These are phyloP conservation scores for Apus apus DNA, from an alignment of 2,113 vertebrate species.

Conservation along the genomic window DNA sequence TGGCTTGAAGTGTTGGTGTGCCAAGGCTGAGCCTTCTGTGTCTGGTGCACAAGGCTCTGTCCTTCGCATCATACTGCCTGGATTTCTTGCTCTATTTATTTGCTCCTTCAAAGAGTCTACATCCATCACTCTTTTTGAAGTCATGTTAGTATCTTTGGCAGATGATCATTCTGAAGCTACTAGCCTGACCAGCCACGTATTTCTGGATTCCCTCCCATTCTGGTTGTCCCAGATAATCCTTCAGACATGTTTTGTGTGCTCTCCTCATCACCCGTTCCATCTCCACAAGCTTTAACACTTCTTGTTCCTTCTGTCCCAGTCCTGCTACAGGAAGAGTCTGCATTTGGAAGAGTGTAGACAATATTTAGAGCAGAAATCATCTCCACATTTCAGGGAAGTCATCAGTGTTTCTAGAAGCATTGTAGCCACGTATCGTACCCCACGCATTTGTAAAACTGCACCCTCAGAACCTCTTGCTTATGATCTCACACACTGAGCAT, in stretches of 20 bases:
- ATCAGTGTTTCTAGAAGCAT: background rate
- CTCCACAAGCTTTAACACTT: background rate
- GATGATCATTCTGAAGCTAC: background rate
- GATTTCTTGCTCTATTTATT: background rate
- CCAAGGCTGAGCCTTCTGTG: too few relatives aligned
- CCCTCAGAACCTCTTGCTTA: background rate
- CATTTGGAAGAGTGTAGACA: background rate
- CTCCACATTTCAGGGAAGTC: background rate
- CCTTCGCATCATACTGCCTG: background rate
- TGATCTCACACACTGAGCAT: background rate
- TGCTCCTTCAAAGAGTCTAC: background rate
- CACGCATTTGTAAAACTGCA: background rate
- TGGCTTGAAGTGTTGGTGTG: background rate
- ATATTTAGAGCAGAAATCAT: background rate
- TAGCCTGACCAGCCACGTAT: background rate
- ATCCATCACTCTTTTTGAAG: background rate
- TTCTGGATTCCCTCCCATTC: background rate
- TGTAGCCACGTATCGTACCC: rapidly evolving
- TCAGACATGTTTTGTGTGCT: background rate
- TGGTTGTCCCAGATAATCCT: background rate
- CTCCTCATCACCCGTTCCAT: background rate
- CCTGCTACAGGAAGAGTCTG: background rate
- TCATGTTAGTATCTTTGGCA: background rate
- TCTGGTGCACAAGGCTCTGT: background rate
- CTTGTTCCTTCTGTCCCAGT: background rate